Base-by-base conservation (phyloP, 1,140 invertebrate genomes). In the Heliothis subflexa region DNA sequence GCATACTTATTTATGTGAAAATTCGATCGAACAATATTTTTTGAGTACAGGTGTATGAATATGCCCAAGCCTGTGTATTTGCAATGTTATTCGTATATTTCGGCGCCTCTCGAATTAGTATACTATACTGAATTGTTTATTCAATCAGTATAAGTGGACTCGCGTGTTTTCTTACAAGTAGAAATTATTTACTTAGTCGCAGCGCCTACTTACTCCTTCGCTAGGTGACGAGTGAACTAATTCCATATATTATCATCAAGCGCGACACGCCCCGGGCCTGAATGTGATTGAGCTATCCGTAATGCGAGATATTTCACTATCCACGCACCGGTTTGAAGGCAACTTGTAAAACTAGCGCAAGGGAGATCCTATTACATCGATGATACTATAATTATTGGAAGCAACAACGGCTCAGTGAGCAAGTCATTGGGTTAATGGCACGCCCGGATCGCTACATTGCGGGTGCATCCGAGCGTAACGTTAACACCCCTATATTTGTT, bases 391-490 rank as follows among this genome's bases (percentile, higher is more conserved):
- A 76, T 83, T 84, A 86, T 83, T 85, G 85, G 61, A 79, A 84
- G 72, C 78, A 80, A 82, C 82, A 83, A 83, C 85, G 86, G 84
- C 78, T 83, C 85, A 88, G 86, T 89, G 89, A 90, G 77, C 89
- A 91, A 92, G 90, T 89, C 90, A 92, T 88, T 93, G 85, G 91
- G 91, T 93, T 88, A 93, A 89, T 90, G 81, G 89, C 80, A 89
- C 89, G 85, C 66, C 79, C 89, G 89, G 88, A 89, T 88, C 83
- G 84, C 76, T 85, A 82, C 81, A 80, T 88, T 81, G 83, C 57
- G 70, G 79, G 86, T 77, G 82, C 89, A 89, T 84, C 81, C 83
- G 79, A 86, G 85, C 86, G 82, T 85, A 55, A 77, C 74, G 52
- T 45, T 55, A 21, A 55, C 73, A 77, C 50, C 74, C 74, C 74